Base-by-base conservation (phyloP, 1,140 invertebrate species). In the Nymphalis io region DNA sequence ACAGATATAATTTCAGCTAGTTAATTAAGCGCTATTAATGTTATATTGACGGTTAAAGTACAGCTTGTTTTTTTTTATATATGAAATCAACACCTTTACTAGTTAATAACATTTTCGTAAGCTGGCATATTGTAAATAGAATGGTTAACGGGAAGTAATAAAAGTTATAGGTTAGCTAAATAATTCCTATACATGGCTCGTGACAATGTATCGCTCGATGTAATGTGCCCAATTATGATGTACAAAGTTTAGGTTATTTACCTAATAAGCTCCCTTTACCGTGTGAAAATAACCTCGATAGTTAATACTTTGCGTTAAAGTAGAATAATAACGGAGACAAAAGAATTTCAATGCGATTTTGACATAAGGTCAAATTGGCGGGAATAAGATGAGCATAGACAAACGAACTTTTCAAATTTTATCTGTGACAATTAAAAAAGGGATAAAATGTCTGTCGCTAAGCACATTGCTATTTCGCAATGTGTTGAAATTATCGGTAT, bases 201-300 rank as follows among this genome's bases (percentile, higher is more conserved):
- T 72, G 70, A 72, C 62, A 53, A 27, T 48, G 69, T 66, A 57
- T 67, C 59, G 64, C 63, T 67, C 62, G 46, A n/a, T 51, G 46
- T 62, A 67, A 46, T 42, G 39, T 48, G 68, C 70, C 64, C 33
- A 40, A 60, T 44, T 58, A 60, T 53, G 20, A 55, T 72, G 70
- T 72, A 72, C 70, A 72, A 72, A 72, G 64, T 66, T 62, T 72
- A 72, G 58, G 23, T 8, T 65, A 70, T 59, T 64, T 66, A 66
- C 40, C 21, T 39, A 16, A 53, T 64, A 70, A 64, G 61, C 39
- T 18, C 68, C 60, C 21, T 58, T 57, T 23, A 44, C 64, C 55
- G 20, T 12, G 23, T 62, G 42, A 33, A 33, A 51, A 51, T 51
- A 51, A 51, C 18, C 46, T 51, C 20, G 46, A 20, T 51, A 51